A percentile compares a stretch with the other conserved stretches of the same genome.
Conservation (phyloP, 2,113 vertebrate species). For the Carassius carassius region DNA sequence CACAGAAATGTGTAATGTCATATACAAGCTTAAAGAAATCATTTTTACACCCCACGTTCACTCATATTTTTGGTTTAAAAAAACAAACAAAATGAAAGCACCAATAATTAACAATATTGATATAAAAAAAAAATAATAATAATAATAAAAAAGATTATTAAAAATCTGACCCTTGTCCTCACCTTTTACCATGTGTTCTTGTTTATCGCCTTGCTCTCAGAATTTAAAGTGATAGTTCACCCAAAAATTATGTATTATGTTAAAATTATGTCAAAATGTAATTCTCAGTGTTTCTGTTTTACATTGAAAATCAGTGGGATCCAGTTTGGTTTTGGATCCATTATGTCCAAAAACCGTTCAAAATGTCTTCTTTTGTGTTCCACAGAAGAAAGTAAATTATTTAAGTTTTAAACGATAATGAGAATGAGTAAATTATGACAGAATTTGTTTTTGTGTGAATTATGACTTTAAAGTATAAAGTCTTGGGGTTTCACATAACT, state of each 20-base stretch:
- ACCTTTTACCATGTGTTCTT: not conserved
- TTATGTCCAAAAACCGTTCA: too few relatives aligned
- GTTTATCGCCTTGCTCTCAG: not conserved
- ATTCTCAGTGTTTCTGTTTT: too few relatives aligned
- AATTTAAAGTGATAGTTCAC: not conserved
- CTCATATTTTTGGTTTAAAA: slow-evolving; percentile 53
- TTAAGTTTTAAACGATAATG: too few relatives aligned
- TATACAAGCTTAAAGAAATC: slow-evolving; percentile 23
- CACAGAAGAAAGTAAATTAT: too few relatives aligned
- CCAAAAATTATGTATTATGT: too few relatives aligned
- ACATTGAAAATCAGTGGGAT: too few relatives aligned
- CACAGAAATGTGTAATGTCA: slow-evolving; percentile 27
- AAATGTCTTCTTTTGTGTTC: too few relatives aligned
- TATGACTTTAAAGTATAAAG: not conserved
- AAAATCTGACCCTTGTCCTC: not conserved
- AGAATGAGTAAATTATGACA: too few relatives aligned
- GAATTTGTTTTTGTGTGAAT: not conserved
- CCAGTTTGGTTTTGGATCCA: too few relatives aligned
- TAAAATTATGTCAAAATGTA: too few relatives aligned
- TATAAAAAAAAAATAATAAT: too few relatives aligned
- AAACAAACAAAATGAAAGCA: slow-evolving; percentile 47
- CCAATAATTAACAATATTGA: slow-evolving; percentile 32
- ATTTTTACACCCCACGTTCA: slow-evolving; percentile 63
- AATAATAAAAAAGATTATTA: not conserved
- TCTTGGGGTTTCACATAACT: not conserved